phyloP scores from a whole-genome alignment of 2,113 vertebrate genomes.

The Sylvilagus bachmani region DNA sequence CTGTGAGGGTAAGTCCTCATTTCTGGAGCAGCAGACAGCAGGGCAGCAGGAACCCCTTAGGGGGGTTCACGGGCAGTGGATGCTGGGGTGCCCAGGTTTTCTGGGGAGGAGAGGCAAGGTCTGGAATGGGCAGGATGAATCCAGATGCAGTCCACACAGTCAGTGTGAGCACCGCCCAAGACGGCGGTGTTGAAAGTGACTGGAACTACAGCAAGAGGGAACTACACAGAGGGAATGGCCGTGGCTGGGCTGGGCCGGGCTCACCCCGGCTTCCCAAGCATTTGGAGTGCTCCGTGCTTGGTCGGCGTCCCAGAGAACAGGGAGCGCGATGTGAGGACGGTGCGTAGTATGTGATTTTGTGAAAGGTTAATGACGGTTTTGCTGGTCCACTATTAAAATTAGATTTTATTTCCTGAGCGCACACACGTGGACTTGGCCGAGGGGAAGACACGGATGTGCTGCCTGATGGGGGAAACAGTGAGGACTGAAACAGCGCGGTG shows the following conservation, averaged over 20 bases:
- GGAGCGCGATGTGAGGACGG: not conserved
- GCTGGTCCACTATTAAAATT: constrained; percentile 47
- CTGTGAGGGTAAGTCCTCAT: not conserved
- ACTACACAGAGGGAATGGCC: fast-evolving
- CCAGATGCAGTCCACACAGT: not conserved
- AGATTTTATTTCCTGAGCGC: constrained; percentile 53
- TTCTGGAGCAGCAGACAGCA: not conserved
- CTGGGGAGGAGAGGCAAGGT: not conserved
- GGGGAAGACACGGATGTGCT: not conserved
- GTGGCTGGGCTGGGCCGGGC: not conserved
- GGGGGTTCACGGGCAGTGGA: not conserved
- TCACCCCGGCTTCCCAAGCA: fast-evolving
- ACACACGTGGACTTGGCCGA: not conserved
- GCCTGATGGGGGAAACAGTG: not conserved
- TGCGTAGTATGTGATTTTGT: not conserved
- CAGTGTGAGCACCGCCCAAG: not conserved
- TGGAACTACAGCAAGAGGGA: fast-evolving
- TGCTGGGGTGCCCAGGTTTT: not conserved
- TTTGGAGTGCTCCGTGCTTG: not conserved
- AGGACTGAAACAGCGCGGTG: not conserved
- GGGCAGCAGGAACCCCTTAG: too few species aligned
- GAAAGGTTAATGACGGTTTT: constrained; percentile 18
- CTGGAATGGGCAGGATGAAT: not conserved
- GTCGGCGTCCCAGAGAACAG: not conserved
- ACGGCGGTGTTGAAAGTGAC: not conserved